These are phyloP conservation scores for Sorex araneus DNA, from an alignment of 2,113 vertebrate species.

Conservation along the genomic window DNA sequence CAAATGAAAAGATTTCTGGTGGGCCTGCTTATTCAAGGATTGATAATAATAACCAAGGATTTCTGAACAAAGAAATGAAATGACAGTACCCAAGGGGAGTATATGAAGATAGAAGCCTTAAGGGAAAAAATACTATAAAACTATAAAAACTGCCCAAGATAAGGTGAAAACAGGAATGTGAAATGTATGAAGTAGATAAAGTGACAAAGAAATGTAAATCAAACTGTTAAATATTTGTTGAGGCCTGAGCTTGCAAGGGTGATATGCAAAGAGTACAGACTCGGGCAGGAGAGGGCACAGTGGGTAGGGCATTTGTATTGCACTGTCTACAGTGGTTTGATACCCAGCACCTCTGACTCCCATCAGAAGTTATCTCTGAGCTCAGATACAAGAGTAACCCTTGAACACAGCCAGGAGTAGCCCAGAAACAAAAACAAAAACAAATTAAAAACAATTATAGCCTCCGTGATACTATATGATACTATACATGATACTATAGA, in stretches of 20 bases:
- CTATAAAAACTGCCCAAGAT: background rate
- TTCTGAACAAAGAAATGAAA: conserved; percentile 54
- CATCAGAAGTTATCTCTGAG: too few species aligned
- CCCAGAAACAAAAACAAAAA: too few species aligned
- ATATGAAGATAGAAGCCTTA: background rate
- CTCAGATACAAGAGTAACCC: too few species aligned
- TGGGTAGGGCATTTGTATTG: too few species aligned
- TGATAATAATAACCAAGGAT: conserved; percentile 39
- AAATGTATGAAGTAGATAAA: background rate
- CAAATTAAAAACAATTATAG: background rate
- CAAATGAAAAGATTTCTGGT: conserved; percentile 14
- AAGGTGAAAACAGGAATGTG: background rate
- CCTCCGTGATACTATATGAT: background rate
- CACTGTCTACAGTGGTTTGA: too few species aligned
- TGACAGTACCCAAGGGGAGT: background rate
- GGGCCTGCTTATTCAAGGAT: background rate
- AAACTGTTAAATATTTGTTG: background rate
- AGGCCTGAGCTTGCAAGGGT: background rate
- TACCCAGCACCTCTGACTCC: too few species aligned
- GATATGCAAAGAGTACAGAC: background rate
- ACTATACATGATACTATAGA: too few species aligned
- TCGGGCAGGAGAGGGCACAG: too few species aligned
- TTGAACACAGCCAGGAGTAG: too few species aligned
- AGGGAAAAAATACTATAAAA: background rate
- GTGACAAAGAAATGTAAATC: conserved; percentile 46